Conservation (phyloP, 2,888 invertebrate genomes). For the Macrostomum cliftonense region DNA sequence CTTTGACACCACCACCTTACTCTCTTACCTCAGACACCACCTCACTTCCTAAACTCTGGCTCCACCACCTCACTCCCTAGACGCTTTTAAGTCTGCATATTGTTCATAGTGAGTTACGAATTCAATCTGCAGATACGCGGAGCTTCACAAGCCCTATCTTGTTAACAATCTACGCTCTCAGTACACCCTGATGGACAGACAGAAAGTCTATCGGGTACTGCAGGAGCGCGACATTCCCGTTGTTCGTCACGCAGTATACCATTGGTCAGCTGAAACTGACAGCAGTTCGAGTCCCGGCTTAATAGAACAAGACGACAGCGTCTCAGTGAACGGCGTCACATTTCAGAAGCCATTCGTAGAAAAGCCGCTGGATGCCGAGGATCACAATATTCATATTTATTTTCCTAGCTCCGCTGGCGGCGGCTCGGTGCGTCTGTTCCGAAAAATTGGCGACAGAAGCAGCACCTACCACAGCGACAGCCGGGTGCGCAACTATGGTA, state of each 20-base stretch:
- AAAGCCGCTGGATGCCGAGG: conserved; percentile 95
- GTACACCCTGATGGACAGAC: conserved; percentile 71
- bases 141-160: conserved; percentile 75
- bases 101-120: no score
- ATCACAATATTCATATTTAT: conserved; percentile 98
- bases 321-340: conserved; percentile 47
- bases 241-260: not conserved
- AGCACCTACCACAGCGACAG: conserved; percentile 87
- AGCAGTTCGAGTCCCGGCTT: not conserved
- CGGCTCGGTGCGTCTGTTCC: conserved; percentile 83
- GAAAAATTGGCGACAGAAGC: conserved; percentile 63
- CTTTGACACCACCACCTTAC: no score
- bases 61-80: no score
- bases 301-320: conserved; percentile 10
- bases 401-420: conserved; percentile 93
- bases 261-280: no score
- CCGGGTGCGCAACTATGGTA: conserved; percentile 81
- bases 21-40: no score
- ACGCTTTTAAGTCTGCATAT: no score
- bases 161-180: conserved; percentile 97
- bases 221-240: not conserved
- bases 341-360: conserved; percentile 98
- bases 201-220: conserved; percentile 8
- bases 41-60: no score
- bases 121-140: conserved; percentile 64